Evolutionary conservation across 64 coral and sea anemone genomes (phyloP).

Genomic region (Montipora cactus): DNA sequence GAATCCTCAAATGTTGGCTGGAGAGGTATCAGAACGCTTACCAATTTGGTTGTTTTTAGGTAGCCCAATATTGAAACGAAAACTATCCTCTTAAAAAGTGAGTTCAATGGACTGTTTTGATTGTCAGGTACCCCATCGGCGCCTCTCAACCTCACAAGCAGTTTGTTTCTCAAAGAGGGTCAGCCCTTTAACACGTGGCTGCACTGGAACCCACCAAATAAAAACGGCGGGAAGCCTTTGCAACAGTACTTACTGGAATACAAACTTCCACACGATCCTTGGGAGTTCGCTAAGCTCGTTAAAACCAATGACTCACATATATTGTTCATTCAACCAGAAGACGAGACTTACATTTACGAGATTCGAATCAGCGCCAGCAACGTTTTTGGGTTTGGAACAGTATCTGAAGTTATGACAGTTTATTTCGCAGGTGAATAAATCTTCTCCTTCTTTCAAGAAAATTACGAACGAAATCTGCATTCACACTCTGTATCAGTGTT

Average conservation of each 20-base stretch:
- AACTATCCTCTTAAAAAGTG: too few relatives aligned
- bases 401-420: not conserved
- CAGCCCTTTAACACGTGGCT: not conserved
- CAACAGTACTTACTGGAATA: constrained; percentile 21
- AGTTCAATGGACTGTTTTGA: not conserved
- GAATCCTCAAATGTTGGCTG: too few relatives aligned
- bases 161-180: not conserved
- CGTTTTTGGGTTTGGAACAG: not conserved
- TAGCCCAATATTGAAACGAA: too few relatives aligned
- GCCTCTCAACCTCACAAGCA: constrained; percentile 6
- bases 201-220: constrained; percentile 2
- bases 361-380: constrained; percentile 20
- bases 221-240: constrained; percentile 4
- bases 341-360: not conserved
- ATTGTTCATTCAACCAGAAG: not conserved
- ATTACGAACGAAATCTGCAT: too few relatives aligned
- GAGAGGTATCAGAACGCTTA: too few relatives aligned
- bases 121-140: constrained; percentile 2
- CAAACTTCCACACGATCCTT: not conserved
- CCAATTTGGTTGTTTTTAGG: too few relatives aligned
- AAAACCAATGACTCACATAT: constrained; percentile 6
- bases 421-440: constrained; percentile 22
- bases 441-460: too few relatives aligned
- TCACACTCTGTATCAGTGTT: too few relatives aligned
- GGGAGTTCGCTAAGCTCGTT: not conserved